Conservation (phyloP, 2,888 invertebrate genomes). For the Anticlea derivata region DNA sequence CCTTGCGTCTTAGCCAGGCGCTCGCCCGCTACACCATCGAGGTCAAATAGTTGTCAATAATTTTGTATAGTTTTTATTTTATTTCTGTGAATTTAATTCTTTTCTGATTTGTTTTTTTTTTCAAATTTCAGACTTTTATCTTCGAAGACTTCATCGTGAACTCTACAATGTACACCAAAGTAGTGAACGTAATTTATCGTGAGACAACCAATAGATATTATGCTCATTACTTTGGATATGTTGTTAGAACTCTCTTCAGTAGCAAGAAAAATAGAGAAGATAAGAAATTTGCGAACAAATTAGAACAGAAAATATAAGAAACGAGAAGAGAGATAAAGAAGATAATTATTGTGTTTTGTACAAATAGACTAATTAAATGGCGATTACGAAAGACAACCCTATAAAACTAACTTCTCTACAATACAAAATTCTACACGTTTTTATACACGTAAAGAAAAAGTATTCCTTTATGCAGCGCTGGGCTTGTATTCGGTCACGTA, state of each 20-base stretch:
- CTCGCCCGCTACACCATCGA: no score
- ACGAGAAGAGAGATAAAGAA: neutral
- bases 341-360: no score
- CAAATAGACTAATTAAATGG: no score
- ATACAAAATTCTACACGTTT: no score
- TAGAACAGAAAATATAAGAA: conserved; percentile 3
- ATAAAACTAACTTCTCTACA: no score
- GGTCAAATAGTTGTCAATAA: no score
- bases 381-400: neutral
- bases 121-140: neutral
- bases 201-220: conserved; percentile 73
- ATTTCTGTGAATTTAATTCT: no score
- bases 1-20: no score
- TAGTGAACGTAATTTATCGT: conserved; percentile 81
- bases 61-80: no score
- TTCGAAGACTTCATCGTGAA: neutral
- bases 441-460: no score
- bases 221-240: conserved; percentile 81
- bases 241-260: conserved; percentile 62
- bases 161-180: conserved; percentile 74
- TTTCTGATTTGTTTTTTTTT: neutral
- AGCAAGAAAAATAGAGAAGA: conserved; percentile 14
- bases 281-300: conserved; percentile 12
- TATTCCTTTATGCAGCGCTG: no score
- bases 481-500: no score